These are phyloP conservation scores for Elephantulus edwardii DNA, from an alignment of 2,113 vertebrate genomes.

Conservation along the genomic window DNA sequence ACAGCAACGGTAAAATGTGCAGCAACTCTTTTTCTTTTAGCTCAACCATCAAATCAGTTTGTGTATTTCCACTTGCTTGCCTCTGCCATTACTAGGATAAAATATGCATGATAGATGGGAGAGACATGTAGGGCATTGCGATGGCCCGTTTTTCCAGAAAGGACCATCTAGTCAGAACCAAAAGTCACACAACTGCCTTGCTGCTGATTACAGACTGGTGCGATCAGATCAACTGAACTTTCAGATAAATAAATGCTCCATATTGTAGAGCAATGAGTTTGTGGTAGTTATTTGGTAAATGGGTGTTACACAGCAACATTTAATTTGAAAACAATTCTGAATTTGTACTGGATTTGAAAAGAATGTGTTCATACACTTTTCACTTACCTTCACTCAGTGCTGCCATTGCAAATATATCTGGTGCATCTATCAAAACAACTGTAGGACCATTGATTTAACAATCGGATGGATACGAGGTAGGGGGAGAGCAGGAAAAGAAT, in stretches of 20 bases:
- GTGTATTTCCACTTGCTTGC: not conserved
- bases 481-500: too few relatives aligned
- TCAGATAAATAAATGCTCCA: not conserved
- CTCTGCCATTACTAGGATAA: not conserved
- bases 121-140: not conserved
- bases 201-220: not conserved
- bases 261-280: not conserved
- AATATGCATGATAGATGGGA: not conserved
- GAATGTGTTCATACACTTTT: not conserved
- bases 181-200: not conserved
- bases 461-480: too few relatives aligned
- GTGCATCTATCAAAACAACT: not conserved
- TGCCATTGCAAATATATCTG: not conserved
- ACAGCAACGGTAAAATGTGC: too few relatives aligned
- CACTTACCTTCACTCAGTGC: not conserved
- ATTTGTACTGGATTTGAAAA: not conserved
- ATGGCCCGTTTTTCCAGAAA: not conserved
- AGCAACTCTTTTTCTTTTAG: too few relatives aligned
- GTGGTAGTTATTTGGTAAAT: not conserved
- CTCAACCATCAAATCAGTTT: not conserved
- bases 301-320: not conserved
- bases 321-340: conserved; percentile 5
- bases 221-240: not conserved
- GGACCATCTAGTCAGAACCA: not conserved
- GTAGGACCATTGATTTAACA: too few relatives aligned